Percentiles rank a stretch among this genome's conserved stretches.
Evolutionary conservation across 2,888 invertebrate genomes (phyloP).

Genomic region (Leucoma salicis): DNA sequence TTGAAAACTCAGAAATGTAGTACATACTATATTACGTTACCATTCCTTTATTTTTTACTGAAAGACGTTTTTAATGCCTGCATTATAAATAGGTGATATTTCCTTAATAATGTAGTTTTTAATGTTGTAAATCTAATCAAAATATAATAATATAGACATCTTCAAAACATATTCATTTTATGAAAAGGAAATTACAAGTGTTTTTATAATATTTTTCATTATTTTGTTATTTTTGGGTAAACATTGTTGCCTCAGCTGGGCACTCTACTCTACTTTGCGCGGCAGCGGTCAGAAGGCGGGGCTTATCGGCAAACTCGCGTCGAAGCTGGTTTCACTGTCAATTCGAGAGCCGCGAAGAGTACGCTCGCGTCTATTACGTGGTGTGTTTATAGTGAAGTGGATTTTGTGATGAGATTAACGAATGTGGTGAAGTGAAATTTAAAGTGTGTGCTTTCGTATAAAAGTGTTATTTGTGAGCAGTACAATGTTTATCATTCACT

Average conservation of each 20-base stretch:
- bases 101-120: neutral
- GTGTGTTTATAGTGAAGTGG: conserved; percentile 79
- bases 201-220: neutral
- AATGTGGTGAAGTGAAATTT: conserved; percentile 78
- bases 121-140: neutral
- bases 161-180: neutral
- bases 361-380: conserved; percentile 79
- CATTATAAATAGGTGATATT: neutral
- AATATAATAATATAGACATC: neutral
- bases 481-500: conserved; percentile 67
- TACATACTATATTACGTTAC: neutral
- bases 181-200: neutral
- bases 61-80: neutral
- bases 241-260: conserved; percentile 32
- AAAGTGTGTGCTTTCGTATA: conserved; percentile 68
- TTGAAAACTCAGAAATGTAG: neutral
- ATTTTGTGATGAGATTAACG: conserved; percentile 78
- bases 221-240: conserved; percentile 1
- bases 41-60: neutral
- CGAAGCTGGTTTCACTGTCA: conserved; percentile 79
- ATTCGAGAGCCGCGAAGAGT: conserved; percentile 80
- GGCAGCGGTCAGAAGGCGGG: conserved; percentile 82
- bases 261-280: conserved; percentile 80
- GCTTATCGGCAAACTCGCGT: conserved; percentile 83
- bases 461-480: conserved; percentile 65